phyloP scores from a whole-genome alignment of 2,797 vertebrate species.

The Notolabrus celidotus region DNA sequence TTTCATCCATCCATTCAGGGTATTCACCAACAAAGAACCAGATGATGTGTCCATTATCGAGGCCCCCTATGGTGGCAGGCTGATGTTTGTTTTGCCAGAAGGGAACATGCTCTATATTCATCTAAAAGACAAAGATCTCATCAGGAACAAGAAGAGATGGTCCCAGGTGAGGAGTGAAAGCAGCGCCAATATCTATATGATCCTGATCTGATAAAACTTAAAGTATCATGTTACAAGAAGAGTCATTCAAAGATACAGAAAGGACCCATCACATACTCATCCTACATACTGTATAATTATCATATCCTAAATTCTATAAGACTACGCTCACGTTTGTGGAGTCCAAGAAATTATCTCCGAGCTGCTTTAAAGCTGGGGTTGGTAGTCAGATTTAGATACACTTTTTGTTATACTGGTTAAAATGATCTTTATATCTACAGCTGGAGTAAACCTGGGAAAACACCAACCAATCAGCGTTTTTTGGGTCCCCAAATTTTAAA shows the following conservation, averaged over 20 bases:
- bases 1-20: constrained; percentile 66
- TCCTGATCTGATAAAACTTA: not conserved
- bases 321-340: too few relatives aligned
- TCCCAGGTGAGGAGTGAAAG: constrained; percentile 81
- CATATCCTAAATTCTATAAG: too few relatives aligned
- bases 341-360: too few relatives aligned
- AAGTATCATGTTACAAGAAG: not conserved
- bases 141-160: constrained; percentile 89
- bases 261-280: too few relatives aligned
- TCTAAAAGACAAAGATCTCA: constrained; percentile 85
- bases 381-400: too few relatives aligned
- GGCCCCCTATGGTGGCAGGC: constrained; percentile 86
- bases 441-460: too few relatives aligned
- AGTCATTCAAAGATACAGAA: not conserved
- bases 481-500: too few relatives aligned
- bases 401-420: too few relatives aligned
- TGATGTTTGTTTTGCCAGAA: constrained; percentile 85
- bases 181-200: not conserved
- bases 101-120: constrained; percentile 87
- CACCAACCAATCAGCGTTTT: too few relatives aligned
- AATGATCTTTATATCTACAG: too few relatives aligned
- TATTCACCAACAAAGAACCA: constrained; percentile 87
- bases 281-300: too few relatives aligned
- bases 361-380: too few relatives aligned
- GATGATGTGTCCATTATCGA: constrained; percentile 86